Evolutionary conservation across 2,113 vertebrate species (phyloP).

Genomic region (Suncus etruscus): DNA sequence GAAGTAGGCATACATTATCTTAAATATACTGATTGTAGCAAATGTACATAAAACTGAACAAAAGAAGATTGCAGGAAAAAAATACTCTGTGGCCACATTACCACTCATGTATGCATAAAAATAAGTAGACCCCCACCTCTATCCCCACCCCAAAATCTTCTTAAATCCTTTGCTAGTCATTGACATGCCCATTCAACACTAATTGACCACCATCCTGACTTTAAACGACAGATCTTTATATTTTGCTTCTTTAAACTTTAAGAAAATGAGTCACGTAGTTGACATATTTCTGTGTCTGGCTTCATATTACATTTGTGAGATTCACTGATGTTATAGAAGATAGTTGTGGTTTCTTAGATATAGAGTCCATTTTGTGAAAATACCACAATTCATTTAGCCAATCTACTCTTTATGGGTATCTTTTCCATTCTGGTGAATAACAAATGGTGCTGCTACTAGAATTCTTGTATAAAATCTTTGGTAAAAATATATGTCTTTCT

Average conservation of each 20-base stretch:
- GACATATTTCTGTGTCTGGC: neutral
- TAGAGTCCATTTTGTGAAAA: neutral
- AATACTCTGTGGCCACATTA: neutral
- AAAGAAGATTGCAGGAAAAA: neutral
- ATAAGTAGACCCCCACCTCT: too few relatives aligned
- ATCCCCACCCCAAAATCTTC: neutral
- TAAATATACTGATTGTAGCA: neutral
- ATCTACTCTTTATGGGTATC: neutral
- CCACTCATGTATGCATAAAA: neutral
- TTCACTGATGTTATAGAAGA: neutral
- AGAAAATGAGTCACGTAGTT: neutral
- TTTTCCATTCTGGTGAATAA: neutral
- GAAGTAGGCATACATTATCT: neutral
- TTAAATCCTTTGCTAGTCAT: neutral
- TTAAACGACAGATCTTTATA: neutral
- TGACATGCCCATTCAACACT: accelerated
- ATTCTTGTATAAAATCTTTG: neutral
- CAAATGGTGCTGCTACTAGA: neutral
- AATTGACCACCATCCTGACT: neutral
- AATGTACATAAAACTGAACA: neutral
- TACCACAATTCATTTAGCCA: neutral
- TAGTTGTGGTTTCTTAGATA: neutral
- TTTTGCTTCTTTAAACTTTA: slow-evolving; percentile 24
- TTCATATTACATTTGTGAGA: neutral
- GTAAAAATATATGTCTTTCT: neutral